Evolutionary conservation across 2,797 vertebrate species (phyloP).

Genomic region (Siniperca scherzeri): DNA sequence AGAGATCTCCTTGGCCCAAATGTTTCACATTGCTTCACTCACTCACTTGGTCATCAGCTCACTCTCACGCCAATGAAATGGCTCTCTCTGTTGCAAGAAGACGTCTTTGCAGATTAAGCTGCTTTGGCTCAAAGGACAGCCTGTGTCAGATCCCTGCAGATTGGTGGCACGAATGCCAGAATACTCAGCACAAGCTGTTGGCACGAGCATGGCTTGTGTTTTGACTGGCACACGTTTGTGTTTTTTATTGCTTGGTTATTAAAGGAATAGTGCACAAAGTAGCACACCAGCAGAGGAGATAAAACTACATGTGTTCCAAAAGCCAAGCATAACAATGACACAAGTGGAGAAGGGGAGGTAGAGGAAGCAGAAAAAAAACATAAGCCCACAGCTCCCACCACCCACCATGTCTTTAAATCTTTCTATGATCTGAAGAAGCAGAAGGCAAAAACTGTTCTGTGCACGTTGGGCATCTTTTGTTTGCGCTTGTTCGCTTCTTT

Average conservation of each 20-base stretch:
- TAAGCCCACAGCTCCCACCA: conserved; percentile 68
- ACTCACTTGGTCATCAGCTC: conserved; percentile 30
- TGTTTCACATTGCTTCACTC: conserved; percentile 21
- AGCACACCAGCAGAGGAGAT: conserved; percentile 44
- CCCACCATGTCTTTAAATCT: conserved; percentile 74
- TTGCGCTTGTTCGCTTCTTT: conserved; percentile 36
- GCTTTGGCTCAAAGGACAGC: conserved; percentile 36
- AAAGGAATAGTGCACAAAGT: conserved; percentile 38
- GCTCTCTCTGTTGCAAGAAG: conserved; percentile 33
- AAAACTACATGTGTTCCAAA: conserved; percentile 56
- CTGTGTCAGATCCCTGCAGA: conserved; percentile 56
- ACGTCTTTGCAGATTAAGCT: conserved; percentile 41
- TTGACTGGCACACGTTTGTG: conserved; percentile 27
- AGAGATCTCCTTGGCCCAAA: conserved; percentile 18
- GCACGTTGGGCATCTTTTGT: conserved; percentile 62
- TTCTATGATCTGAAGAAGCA: conserved; percentile 77
- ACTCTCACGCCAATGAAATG: conserved; percentile 27
- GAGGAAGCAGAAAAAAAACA: conserved; percentile 50
- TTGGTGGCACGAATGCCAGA: conserved; percentile 33
- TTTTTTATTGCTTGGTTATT: conserved; percentile 39
- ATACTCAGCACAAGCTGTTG: conserved; percentile 31
- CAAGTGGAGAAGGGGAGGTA: conserved; percentile 55
- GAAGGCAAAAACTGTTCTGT: conserved; percentile 43
- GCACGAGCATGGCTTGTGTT: conserved; percentile 36
- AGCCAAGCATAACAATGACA: conserved; percentile 56